Evolutionary conservation across 1,140 invertebrate species (phyloP), one percentile per base, ranked within the genome.

Genomic region (Zaprionus davidi): DNA sequence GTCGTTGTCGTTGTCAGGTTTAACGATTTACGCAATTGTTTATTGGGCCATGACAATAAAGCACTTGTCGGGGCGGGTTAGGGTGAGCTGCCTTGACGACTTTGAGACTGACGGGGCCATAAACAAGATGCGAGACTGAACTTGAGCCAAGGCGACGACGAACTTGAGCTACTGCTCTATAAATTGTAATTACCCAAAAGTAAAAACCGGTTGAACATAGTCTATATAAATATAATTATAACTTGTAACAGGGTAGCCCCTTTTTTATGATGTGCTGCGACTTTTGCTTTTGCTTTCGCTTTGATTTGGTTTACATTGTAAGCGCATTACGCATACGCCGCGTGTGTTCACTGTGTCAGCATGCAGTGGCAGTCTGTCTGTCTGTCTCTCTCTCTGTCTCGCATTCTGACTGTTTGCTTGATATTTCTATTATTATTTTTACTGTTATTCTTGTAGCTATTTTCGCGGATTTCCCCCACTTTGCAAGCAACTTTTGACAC

Each of bases 381-480:
- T 36, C 46, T 63, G 13, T 15, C 41, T 74, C n/a, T 56, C 34
- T 44, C 31, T 66, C 41, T 49, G 7, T 20, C 56, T 58, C 56
- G 20, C 59, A 67, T 55, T 63, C 57, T 28, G 44, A 41, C 70
- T 49, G 31, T 57, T 58, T 38, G 62, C 51, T 44, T 71, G 67
- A 60, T 59, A 64, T 71, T 84, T 72, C 70, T 78, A 84, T 73
- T 70, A 66, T 70, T 81, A 76, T 70, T 71, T 22, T 60, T 73
- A 67, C 69, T 66, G 57, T 38, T 76, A 77, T 58, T 77, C 59
- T 59, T 73, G 24, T 17, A 63, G 80, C 73, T 26, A 80, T 78
- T 85, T 79, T 15, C 79, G 69, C 83, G 77, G 80, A 79, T 86
- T 81, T 87, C 79, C 82, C 82, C 49, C 83, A 72, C 74, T 78